Conservation (phyloP, 2,888 invertebrate genomes). For the Suillia variegata region DNA sequence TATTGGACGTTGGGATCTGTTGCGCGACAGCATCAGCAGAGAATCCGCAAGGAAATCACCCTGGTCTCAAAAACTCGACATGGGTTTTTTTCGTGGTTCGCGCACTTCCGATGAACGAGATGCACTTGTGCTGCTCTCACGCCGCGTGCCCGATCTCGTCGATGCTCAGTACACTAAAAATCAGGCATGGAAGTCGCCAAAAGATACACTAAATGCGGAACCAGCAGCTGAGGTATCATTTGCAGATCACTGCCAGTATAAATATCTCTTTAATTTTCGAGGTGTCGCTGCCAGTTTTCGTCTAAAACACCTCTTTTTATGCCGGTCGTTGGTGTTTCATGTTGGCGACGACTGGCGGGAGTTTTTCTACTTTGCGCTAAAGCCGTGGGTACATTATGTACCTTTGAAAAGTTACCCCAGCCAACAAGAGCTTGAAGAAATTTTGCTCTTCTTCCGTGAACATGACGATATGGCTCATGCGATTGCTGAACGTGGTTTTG, state of each 20-base stretch:
- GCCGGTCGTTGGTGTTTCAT: conserved; percentile 91
- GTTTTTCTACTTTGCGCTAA: conserved; percentile 89
- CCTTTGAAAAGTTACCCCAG: conserved; percentile 76
- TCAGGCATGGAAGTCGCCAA: conserved; percentile 96
- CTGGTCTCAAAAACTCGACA: conserved; percentile 76
- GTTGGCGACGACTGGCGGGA: conserved; percentile 94
- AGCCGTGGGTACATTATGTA: conserved; percentile 95
- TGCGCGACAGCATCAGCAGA: conserved; percentile 74
- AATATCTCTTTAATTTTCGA: conserved; percentile 93
- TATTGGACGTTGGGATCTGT: conserved; percentile 91
- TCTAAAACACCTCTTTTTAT: conserved; percentile 93
- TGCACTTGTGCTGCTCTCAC: conserved; percentile 80
- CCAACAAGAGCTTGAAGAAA: conserved; percentile 71
- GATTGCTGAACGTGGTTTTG: conserved; percentile 82
- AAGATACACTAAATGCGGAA: conserved; percentile 84
- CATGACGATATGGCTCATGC: conserved; percentile 76
- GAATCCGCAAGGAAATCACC: conserved; percentile 68
- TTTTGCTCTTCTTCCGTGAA: conserved; percentile 76
- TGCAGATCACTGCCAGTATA: conserved; percentile 90
- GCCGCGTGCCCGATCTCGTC: conserved; percentile 75
- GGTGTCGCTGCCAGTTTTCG: conserved; percentile 97
- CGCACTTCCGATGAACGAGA: conserved; percentile 92
- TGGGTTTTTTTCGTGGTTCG: conserved; percentile 91
- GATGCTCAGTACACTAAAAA: conserved; percentile 97
- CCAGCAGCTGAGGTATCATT: conserved; percentile 87